A percentile compares a stretch with the other conserved stretches of the same genome.
Evolutionary conservation across 2,113 vertebrate genomes (phyloP).

Genomic region (Pedionomus torquatus): DNA sequence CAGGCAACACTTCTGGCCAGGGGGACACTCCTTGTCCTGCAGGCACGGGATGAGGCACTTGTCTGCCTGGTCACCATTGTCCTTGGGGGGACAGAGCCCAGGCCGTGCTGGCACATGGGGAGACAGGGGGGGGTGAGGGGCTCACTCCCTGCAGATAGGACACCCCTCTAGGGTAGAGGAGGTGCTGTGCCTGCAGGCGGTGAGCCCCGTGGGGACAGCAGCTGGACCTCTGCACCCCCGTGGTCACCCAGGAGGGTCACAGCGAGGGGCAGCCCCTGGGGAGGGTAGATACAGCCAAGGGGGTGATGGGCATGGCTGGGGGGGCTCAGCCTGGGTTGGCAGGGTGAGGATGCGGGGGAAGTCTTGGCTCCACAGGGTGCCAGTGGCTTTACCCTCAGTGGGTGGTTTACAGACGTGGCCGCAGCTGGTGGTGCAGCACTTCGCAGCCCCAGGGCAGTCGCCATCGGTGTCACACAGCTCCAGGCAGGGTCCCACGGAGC

Average conservation of each 20-base stretch:
- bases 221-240: too few relatives aligned
- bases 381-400: background rate
- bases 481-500: constrained; percentile 49
- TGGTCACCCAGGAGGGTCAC: fast-evolving
- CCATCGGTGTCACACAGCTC: background rate
- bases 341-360: fast-evolving
- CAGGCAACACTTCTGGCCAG: constrained; percentile 9
- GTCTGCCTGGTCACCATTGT: fast-evolving
- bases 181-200: background rate
- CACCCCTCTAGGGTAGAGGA: background rate
- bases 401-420: constrained; percentile 32
- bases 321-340: background rate
- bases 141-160: background rate
- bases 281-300: background rate
- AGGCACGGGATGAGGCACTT: background rate
- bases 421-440: constrained; percentile 40
- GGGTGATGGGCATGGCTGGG: background rate
- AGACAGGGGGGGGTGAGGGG: background rate
- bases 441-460: background rate
- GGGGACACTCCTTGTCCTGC: constrained; percentile 25
- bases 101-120: background rate
- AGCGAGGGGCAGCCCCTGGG: fast-evolving
- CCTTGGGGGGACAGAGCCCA: background rate
- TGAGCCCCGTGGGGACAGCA: background rate
- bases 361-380: fast-evolving